Evolutionary conservation across 1,140 invertebrate genomes (phyloP).

Genomic region (Dinoponera quadriceps): DNA sequence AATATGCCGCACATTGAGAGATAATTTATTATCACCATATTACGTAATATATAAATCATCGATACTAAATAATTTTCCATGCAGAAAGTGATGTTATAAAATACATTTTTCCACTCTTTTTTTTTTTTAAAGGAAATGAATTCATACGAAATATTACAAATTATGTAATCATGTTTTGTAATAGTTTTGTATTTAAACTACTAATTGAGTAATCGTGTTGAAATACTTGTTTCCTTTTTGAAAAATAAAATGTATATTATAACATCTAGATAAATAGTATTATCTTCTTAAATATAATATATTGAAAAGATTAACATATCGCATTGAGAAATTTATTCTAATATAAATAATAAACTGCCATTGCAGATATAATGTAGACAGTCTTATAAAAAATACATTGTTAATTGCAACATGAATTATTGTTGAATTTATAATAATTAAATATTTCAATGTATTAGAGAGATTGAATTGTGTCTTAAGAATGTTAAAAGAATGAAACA

Average conservation of each 20-base stretch:
- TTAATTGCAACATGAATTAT: conserved; percentile 43
- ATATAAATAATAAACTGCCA: conserved; percentile 60
- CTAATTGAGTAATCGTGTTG: conserved; percentile 4
- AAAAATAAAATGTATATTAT: not conserved
- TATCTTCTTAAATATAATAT: conserved; percentile 25
- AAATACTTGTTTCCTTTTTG: not conserved
- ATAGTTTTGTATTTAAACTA: conserved; percentile 27
- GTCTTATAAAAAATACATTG: conserved; percentile 63
- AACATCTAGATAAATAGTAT: conserved; percentile 28
- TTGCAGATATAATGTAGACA: conserved; percentile 58
- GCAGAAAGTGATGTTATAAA: conserved; percentile 14
- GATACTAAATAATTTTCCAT: conserved; percentile 25
- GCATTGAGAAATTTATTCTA: conserved; percentile 34
- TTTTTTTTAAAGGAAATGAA: conserved; percentile 14
- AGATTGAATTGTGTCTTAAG: conserved; percentile 51
- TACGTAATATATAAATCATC: conserved; percentile 6
- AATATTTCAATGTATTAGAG: conserved; percentile 53
- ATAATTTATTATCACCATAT: conserved; percentile 16
- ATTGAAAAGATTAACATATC: not conserved
- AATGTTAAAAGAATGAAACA: conserved; percentile 43
- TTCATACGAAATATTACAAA: conserved; percentile 17
- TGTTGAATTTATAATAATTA: conserved; percentile 36
- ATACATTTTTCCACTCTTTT: conserved; percentile 9
- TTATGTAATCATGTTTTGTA: conserved; percentile 3
- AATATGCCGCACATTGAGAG: not conserved